phyloP scores from a whole-genome alignment of 2,113 vertebrate genomes.

The Phodopus roborovskii region DNA sequence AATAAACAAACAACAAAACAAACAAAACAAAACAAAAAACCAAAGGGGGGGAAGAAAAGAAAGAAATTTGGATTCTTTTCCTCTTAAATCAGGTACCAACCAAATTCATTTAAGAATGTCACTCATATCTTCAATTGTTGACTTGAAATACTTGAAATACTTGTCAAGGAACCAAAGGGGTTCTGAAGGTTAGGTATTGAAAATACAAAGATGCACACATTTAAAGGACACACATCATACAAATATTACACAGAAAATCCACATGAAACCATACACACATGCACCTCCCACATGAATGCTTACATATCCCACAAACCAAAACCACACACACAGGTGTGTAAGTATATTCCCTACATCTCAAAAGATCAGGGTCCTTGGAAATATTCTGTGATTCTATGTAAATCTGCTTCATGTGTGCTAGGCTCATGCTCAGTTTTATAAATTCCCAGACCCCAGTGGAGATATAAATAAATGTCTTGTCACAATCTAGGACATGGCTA shows the following conservation, averaged over 20 bases:
- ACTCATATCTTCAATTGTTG: not conserved
- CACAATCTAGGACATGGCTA: not conserved
- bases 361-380: not conserved
- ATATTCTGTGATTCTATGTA: not conserved
- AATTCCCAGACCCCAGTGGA: not conserved
- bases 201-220: not conserved
- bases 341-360: not conserved
- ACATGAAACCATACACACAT: not conserved
- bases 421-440: not conserved
- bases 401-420: not conserved
- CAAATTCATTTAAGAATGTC: not conserved
- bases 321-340: not conserved
- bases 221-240: not conserved
- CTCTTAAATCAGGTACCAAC: not conserved
- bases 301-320: not conserved
- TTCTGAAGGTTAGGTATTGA: not conserved
- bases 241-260: not conserved
- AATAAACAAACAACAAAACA: too few species aligned
- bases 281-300: not conserved
- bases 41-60: not conserved
- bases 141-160: not conserved
- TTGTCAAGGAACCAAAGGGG: not conserved
- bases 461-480: not conserved
- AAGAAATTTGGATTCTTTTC: constrained; percentile 21
- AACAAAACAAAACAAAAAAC: too few species aligned